A percentile compares a stretch with the other conserved stretches of the same genome.
phyloP scores from a whole-genome alignment of 2,888 invertebrate genomes.

The Iselma pallidipennis region DNA sequence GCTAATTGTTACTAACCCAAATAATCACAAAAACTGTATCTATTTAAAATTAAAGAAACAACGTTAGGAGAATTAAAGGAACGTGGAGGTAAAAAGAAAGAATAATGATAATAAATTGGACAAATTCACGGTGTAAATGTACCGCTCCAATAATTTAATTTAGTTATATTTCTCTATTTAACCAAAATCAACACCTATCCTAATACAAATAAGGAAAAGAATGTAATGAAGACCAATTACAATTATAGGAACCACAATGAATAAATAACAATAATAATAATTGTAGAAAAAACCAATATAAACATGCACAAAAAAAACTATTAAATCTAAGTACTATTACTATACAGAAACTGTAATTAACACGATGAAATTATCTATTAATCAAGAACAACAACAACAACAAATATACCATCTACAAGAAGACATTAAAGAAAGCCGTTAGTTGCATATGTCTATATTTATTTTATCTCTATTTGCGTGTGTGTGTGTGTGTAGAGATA shows the following conservation, averaged over 20 bases:
- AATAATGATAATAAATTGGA: background rate
- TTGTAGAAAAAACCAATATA: no score
- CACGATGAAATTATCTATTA: background rate
- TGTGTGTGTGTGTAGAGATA: background rate
- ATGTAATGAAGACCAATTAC: background rate
- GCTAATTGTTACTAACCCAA: conserved; percentile 14
- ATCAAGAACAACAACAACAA: background rate
- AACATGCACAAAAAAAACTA: no score
- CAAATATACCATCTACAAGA: background rate
- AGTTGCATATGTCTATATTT: background rate
- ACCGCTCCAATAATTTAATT: conserved; percentile 10
- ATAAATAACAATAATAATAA: background rate
- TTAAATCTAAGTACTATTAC: no score
- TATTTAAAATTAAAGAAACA: background rate
- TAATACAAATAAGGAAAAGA: background rate
- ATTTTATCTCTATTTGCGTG: background rate
- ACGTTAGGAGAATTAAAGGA: background rate
- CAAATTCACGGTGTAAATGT: conserved; percentile 9
- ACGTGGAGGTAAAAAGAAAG: no score
- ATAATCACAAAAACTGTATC: conserved; percentile 4
- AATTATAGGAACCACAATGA: background rate
- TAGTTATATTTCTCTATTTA: background rate
- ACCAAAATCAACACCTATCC: background rate
- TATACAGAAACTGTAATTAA: background rate
- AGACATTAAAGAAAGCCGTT: background rate